Percentiles rank a stretch among this genome's conserved stretches.
Evolutionary conservation across 2,113 vertebrate species (phyloP).

Genomic region (Corythoichthys haematopterus): DNA sequence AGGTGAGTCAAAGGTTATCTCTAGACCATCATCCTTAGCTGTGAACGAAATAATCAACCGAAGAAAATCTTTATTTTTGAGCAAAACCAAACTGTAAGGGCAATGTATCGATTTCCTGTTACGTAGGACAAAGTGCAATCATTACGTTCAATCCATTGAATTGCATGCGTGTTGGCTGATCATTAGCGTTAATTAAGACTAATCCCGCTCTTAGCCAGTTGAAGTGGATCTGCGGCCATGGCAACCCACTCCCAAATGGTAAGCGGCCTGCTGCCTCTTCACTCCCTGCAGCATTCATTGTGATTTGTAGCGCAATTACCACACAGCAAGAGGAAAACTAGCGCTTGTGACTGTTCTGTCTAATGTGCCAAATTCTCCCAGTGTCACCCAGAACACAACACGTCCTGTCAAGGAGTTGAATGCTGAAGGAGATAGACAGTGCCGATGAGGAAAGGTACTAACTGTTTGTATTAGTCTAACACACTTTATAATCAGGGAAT

Average conservation of each 20-base stretch:
- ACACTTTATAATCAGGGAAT: too few relatives aligned
- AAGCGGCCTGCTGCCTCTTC: slow-evolving; percentile 28
- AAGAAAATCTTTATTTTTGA: background rate
- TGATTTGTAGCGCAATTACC: slow-evolving; percentile 63
- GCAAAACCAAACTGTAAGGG: background rate
- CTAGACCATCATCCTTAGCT: background rate
- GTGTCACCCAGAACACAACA: slow-evolving; percentile 4
- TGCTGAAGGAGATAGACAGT: background rate
- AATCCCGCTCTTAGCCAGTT: slow-evolving; percentile 42
- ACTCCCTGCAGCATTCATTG: slow-evolving; percentile 42
- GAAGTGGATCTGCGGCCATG: slow-evolving; percentile 56
- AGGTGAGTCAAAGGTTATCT: too few relatives aligned
- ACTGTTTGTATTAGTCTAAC: too few relatives aligned
- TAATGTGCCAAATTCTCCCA: slow-evolving; percentile 36
- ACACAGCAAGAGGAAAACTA: slow-evolving; percentile 36
- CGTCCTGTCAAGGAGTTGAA: slow-evolving; percentile 10
- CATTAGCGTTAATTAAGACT: slow-evolving; percentile 57
- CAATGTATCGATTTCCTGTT: background rate
- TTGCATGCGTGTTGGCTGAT: slow-evolving; percentile 23
- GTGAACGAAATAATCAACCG: background rate
- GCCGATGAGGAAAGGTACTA: too few relatives aligned
- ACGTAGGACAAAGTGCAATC: background rate
- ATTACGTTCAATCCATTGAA: slow-evolving; percentile 1
- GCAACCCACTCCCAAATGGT: slow-evolving; percentile 47
- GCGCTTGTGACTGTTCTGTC: slow-evolving; percentile 40